Percentiles rank a stretch among this genome's conserved stretches.
These are phyloP conservation scores for Cephus pulcher DNA, from an alignment of 2,888 invertebrate species.

Conservation along the genomic window DNA sequence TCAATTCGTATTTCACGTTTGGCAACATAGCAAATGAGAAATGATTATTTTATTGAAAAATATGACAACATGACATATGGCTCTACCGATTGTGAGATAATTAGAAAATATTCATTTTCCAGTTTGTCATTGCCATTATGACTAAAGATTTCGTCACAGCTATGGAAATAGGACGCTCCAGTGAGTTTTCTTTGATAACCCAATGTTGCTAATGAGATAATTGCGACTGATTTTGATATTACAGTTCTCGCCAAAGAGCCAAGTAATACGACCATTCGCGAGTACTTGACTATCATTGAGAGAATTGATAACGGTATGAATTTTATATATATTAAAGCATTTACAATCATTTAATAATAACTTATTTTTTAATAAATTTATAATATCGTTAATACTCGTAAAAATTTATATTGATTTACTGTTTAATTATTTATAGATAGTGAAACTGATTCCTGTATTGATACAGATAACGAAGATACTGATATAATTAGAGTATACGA, in stretches of 20 bases:
- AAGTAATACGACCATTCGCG: constrained; percentile 22
- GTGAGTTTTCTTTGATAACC: constrained; percentile 12
- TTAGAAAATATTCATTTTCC: neutral
- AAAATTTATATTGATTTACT: too few relatives aligned
- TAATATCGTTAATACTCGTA: neutral
- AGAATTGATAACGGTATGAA: constrained; percentile 20
- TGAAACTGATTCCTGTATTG: too few relatives aligned
- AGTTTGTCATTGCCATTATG: constrained; percentile 34
- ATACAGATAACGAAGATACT: neutral
- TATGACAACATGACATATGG: too few relatives aligned
- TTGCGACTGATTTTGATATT: neutral
- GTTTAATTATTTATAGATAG: too few relatives aligned
- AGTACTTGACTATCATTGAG: constrained; percentile 20
- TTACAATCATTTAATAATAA: neutral
- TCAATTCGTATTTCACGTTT: too few relatives aligned
- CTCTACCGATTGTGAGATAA: neutral
- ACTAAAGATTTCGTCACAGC: constrained; percentile 28
- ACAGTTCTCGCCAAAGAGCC: constrained; percentile 21
- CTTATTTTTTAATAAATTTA: neutral
- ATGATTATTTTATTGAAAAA: too few relatives aligned
- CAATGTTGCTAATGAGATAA: neutral
- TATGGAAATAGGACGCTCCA: constrained; percentile 21
- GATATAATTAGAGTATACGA: neutral
- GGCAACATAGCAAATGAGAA: too few relatives aligned
- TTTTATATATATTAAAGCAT: neutral